Base-by-base conservation (phyloP, 1,140 invertebrate species). In the Bombus confusus region DNA sequence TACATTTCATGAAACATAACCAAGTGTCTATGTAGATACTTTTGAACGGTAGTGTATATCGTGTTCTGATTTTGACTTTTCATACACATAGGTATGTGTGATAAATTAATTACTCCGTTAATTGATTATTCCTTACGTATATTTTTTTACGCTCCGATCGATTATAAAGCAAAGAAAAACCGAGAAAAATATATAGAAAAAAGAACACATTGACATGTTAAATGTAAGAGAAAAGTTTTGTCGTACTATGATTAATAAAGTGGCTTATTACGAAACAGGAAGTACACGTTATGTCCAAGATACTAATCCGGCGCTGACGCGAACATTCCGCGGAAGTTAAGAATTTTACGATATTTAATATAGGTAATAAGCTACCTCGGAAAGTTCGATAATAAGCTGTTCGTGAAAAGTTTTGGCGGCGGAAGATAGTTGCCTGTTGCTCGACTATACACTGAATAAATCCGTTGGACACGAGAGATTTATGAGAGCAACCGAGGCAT, bases 341-440 rank as follows among this genome's bases (percentile, higher is more conserved):
- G 83, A 85, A 85, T 81, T 85, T 85, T 85, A 85, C 83, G 83
- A 85, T 85, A 85, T 85, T 85, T 85, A 85, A 85, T 85, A 85
- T 85, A 81, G 71, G 69, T 39, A 85, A 81, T 85, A 85, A 85
- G 69, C 41, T 81, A 41, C 39, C 68, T 8, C 2, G 78, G 43
- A 64, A 85, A 85, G 83, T 85, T 74, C 78, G 78, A 85, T 85
- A 85, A 85, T 81, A 85, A 81, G 69, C 83, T 81, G 71, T 80
- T 74, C 59, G 57, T 59, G 68, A 64, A 68, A 85, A 85, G 57
- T 85, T 85, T 47, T 28, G n/a, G n/a, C 18, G 37, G 6, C 22
- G 66, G n/a, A 80, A 59, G 83, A 84, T 72, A 57, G 75, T 25
- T 80, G 41, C 28, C 57, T 68, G 69, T 57, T 62, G 59, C 28